phyloP scores from a whole-genome alignment of 92 coral and sea anemone genomes.

The Porites rus region DNA sequence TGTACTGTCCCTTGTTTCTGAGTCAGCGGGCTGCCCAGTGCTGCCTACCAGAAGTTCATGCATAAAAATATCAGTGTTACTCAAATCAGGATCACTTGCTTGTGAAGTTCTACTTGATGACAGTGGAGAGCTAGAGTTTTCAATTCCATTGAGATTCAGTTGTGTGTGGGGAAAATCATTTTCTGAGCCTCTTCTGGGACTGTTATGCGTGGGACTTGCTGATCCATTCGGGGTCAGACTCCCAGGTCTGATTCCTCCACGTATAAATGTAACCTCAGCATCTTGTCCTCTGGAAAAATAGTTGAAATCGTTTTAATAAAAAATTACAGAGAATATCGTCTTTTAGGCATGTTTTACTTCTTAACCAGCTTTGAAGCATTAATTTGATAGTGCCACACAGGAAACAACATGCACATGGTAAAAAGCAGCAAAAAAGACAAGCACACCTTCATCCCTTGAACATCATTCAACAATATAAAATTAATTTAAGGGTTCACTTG shows the following conservation, averaged over 20 bases:
- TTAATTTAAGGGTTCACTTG: too few relatives aligned
- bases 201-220: conserved; percentile 20
- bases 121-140: conserved; percentile 67
- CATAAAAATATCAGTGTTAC: conserved; percentile 76
- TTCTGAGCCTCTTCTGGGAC: conserved; percentile 38
- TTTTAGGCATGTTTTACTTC: neutral
- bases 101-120: conserved; percentile 73
- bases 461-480: too few relatives aligned
- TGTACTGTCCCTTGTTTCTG: neutral
- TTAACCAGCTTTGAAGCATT: neutral
- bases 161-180: conserved; percentile 25
- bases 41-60: conserved; percentile 58
- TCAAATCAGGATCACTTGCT: conserved; percentile 72
- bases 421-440: too few relatives aligned
- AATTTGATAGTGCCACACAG: neutral
- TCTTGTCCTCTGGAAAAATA: conserved; percentile 42
- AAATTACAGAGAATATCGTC: neutral
- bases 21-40: neutral
- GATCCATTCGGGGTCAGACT: conserved; percentile 37
- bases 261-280: conserved; percentile 82
- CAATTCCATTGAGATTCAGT: conserved; percentile 56
- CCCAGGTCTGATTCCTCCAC: conserved; percentile 68
- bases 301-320: neutral
- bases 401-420: too few relatives aligned
- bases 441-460: too few relatives aligned